Evolutionary conservation across 2,888 invertebrate genomes (phyloP).

Genomic region (Apodemia mormo): DNA sequence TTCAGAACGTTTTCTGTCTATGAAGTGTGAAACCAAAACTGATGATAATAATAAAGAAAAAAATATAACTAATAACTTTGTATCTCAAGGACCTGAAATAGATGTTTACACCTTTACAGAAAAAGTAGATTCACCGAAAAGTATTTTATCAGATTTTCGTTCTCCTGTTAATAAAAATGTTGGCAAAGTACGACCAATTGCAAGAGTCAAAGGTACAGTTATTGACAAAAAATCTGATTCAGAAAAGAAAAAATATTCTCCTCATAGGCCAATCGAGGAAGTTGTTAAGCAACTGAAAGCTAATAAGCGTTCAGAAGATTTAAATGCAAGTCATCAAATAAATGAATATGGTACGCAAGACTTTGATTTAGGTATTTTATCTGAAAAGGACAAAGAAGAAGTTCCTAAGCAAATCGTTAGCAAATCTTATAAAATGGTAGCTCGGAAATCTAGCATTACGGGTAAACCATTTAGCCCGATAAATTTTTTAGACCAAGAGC

Average conservation of each 20-base stretch:
- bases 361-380: conserved; percentile 42
- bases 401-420: conserved; percentile 70
- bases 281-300: conserved; percentile 74
- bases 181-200: conserved; percentile 73
- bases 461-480: conserved; percentile 77
- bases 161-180: conserved; percentile 66
- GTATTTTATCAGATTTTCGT: conserved; percentile 69
- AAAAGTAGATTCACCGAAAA: conserved; percentile 76
- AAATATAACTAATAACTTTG: conserved; percentile 54
- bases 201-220: conserved; percentile 75
- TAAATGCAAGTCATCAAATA: conserved; percentile 45
- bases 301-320: conserved; percentile 66
- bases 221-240: conserved; percentile 70
- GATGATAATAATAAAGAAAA: conserved; percentile 64
- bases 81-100: conserved; percentile 70
- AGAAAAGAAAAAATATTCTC: conserved; percentile 73
- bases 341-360: conserved; percentile 42
- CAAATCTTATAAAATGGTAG: conserved; percentile 79
- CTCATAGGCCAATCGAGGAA: conserved; percentile 74
- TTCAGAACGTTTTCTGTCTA: conserved; percentile 68
- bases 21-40: conserved; percentile 64
- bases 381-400: conserved; percentile 53
- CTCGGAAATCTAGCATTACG: conserved; percentile 74
- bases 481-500: conserved; percentile 65
- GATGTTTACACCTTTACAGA: conserved; percentile 77